Evolutionary conservation across 2,113 vertebrate genomes (phyloP).

Genomic region (Oreotrochilus melanogaster): DNA sequence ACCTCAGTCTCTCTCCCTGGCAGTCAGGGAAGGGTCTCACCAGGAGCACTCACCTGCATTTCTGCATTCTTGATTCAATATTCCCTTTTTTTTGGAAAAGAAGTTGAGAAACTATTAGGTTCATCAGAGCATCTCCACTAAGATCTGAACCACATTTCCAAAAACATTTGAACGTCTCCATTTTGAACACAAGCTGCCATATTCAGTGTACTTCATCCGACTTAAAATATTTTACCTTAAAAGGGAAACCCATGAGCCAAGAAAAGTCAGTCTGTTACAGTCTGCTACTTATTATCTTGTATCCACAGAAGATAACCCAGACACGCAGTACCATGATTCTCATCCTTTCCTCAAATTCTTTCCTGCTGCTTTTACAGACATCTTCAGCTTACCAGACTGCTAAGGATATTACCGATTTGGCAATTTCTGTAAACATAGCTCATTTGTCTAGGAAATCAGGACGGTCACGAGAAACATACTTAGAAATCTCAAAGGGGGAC

Average conservation of each 20-base stretch:
- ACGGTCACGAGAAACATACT: neutral
- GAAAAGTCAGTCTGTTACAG: neutral
- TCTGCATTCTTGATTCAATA: neutral
- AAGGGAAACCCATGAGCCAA: rapidly evolving
- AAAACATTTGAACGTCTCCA: neutral
- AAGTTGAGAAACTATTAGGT: neutral
- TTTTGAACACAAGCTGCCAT: neutral
- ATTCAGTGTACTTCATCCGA: neutral
- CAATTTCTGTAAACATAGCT: neutral
- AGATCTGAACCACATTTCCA: neutral
- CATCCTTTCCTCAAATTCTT: neutral
- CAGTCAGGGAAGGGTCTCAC: neutral
- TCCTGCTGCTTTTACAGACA: neutral
- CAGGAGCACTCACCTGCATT: neutral
- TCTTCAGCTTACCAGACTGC: neutral
- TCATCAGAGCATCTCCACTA: neutral
- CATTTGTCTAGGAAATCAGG: neutral
- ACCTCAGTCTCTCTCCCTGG: neutral
- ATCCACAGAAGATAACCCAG: neutral
- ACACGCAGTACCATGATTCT: neutral
- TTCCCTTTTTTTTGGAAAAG: neutral
- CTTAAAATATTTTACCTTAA: neutral
- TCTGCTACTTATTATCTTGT: neutral
- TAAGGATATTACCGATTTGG: neutral
- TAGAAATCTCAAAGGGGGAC: neutral